Conservation (phyloP, 2,113 vertebrate genomes). For the Tetrao urogallus region DNA sequence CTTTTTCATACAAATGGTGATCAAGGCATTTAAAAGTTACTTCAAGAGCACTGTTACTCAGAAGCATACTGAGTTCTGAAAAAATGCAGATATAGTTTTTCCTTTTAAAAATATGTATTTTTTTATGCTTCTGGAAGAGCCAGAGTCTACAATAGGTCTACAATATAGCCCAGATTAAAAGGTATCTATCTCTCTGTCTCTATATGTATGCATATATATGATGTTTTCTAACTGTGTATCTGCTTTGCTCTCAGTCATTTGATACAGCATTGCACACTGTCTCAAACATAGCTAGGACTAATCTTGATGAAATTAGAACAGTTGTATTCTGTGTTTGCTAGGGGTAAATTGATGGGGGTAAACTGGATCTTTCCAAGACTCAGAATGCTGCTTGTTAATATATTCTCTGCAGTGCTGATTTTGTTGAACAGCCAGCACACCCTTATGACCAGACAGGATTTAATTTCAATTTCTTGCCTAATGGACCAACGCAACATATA, state of each 20-base stretch:
- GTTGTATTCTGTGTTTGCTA: background rate
- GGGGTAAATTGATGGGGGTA: background rate
- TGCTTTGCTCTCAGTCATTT: background rate
- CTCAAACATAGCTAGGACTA: background rate
- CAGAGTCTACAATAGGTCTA: background rate
- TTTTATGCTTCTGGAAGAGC: background rate
- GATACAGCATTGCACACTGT: background rate
- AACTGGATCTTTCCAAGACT: background rate
- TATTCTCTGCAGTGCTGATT: background rate
- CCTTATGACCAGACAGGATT: background rate
- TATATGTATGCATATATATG: fast-evolving
- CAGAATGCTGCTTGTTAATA: background rate
- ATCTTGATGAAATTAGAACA: background rate
- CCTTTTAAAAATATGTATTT: background rate
- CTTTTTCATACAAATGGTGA: background rate
- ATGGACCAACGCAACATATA: background rate
- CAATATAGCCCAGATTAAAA: background rate
- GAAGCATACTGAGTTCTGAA: background rate
- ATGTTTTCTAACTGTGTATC: background rate
- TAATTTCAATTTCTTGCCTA: background rate
- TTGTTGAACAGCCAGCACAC: background rate
- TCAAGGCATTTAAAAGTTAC: background rate
- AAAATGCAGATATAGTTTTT: background rate
- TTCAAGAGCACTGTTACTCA: background rate
- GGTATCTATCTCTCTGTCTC: background rate